These are phyloP conservation scores for Diloba caeruleocephala DNA, from an alignment of 2,888 invertebrate species.

Conservation along the genomic window DNA sequence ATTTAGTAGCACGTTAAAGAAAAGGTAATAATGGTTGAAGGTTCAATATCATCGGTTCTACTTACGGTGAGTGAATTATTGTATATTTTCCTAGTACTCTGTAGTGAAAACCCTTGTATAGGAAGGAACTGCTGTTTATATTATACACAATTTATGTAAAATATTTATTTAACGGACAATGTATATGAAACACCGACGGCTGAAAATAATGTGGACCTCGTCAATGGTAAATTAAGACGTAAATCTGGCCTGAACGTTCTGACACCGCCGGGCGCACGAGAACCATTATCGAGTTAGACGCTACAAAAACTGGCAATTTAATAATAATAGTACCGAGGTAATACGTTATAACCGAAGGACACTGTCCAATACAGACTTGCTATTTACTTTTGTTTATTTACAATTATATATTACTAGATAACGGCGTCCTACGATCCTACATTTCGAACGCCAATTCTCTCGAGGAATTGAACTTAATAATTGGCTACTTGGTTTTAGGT, in stretches of 20 bases:
- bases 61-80: conserved; percentile 50
- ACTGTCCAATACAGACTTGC: conserved; percentile 2
- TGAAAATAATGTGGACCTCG: conserved; percentile 11
- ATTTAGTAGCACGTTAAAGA: conserved; percentile 19
- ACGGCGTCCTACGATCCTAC: conserved; percentile 16
- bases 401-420: conserved; percentile 16
- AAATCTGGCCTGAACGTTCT: conserved; percentile 22
- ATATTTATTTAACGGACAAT: not conserved
- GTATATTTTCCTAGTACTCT: conserved; percentile 1
- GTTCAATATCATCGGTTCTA: conserved; percentile 42
- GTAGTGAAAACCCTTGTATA: conserved; percentile 1
- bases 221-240: conserved; percentile 24
- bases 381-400: conserved; percentile 36
- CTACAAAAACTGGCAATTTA: conserved; percentile 55
- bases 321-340: conserved; percentile 38
- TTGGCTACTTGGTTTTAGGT: conserved; percentile 21
- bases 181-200: no score
- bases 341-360: conserved; percentile 34
- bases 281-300: conserved; percentile 53
- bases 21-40: conserved; percentile 45
- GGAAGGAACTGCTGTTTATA: conserved; percentile 1
- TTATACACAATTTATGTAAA: not conserved
- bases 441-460: conserved; percentile 9
- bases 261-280: conserved; percentile 32
- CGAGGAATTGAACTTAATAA: conserved; percentile 32